Evolutionary conservation across 1,140 invertebrate species (phyloP).

Genomic region (Neuroterus valhalla): DNA sequence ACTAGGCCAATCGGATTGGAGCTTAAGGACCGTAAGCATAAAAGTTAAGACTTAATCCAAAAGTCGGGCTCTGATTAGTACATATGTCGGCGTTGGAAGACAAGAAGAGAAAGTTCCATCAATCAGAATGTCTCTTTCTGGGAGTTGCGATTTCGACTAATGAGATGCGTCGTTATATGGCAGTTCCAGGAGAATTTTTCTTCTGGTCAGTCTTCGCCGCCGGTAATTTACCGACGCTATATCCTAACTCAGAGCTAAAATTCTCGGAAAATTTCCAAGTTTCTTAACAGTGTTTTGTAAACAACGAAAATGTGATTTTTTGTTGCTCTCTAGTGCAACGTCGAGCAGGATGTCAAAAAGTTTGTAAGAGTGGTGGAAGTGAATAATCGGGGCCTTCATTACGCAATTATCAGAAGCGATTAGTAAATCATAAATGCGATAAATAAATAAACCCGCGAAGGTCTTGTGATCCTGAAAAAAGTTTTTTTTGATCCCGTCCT

Average conservation of each 20-base stretch:
- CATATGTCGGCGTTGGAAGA: too few relatives aligned
- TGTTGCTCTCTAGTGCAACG: slow-evolving; percentile 5
- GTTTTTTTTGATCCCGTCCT: not conserved
- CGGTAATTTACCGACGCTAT: not conserved
- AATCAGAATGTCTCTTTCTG: too few relatives aligned
- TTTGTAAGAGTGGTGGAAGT: not conserved
- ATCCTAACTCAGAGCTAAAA: slow-evolving; percentile 12
- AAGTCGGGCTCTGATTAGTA: not conserved
- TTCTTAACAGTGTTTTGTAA: slow-evolving; percentile 14
- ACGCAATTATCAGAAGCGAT: slow-evolving; percentile 16
- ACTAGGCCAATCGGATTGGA: not conserved
- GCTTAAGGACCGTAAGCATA: not conserved
- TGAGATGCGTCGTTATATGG: too few relatives aligned
- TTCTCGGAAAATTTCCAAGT: slow-evolving; percentile 22
- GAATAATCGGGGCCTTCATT: slow-evolving; percentile 22
- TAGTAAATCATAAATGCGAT: slow-evolving; percentile 20
- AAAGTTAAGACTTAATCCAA: not conserved
- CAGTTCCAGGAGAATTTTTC: not conserved
- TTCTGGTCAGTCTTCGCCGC: not conserved
- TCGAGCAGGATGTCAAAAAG: slow-evolving; percentile 20
- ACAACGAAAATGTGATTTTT: slow-evolving; percentile 18
- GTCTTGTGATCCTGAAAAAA: not conserved
- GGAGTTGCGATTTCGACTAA: too few relatives aligned
- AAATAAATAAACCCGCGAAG: slow-evolving; percentile 13
- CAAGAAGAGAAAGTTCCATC: too few relatives aligned